Percentiles rank a stretch among this genome's conserved stretches.
Evolutionary conservation across 2,888 invertebrate genomes (phyloP).

Genomic region (Hanleya hanleyi): DNA sequence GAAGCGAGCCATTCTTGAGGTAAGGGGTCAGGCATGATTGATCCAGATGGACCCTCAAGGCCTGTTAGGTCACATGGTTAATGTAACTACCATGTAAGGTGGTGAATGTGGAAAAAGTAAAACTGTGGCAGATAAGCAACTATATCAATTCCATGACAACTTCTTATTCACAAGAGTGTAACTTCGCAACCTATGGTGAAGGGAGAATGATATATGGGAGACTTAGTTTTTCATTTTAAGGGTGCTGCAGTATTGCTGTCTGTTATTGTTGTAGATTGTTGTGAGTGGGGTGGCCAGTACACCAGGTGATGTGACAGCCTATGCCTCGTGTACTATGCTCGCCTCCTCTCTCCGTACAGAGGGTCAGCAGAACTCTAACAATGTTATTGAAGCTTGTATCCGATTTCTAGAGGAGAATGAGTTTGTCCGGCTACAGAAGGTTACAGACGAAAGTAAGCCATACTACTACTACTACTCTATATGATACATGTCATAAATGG

Average conservation of each 20-base stretch:
- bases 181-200: too few species aligned
- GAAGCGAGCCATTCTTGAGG: conserved; percentile 77
- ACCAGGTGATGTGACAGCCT: conserved; percentile 82
- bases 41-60: too few species aligned
- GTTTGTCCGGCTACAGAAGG: conserved; percentile 78
- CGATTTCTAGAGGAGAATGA: conserved; percentile 86
- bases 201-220: too few species aligned
- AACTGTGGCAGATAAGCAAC: too few species aligned
- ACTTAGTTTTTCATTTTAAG: too few species aligned
- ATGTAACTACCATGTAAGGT: too few species aligned
- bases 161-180: too few species aligned
- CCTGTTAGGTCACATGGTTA: too few species aligned
- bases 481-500: too few species aligned
- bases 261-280: conserved; percentile 78
- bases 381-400: conserved; percentile 76
- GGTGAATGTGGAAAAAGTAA: too few species aligned
- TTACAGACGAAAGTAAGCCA: conserved; percentile 24
- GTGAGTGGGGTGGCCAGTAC: conserved; percentile 88
- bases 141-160: too few species aligned
- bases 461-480: background rate
- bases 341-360: conserved; percentile 73
- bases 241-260: too few species aligned
- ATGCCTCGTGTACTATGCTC: conserved; percentile 86
- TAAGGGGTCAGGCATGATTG: conserved; percentile 50
- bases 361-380: conserved; percentile 64